Percentiles rank a stretch among this genome's conserved stretches.
phyloP scores from a whole-genome alignment of 2,888 invertebrate genomes.

The Apomyelois bistriatella region DNA sequence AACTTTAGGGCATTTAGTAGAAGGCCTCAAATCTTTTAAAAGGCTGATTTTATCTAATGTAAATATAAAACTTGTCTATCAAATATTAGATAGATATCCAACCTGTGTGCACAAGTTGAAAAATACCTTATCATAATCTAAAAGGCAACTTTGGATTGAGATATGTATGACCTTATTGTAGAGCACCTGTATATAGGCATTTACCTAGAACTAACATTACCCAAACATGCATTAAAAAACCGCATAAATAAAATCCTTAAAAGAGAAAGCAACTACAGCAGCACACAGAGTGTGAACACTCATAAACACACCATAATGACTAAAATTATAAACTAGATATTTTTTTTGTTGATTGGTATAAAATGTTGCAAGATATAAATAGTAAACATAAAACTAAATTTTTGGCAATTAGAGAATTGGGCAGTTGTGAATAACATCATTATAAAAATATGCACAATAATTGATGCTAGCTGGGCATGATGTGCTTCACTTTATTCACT shows the following conservation, averaged over 20 bases:
- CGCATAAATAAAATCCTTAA: slow-evolving; percentile 58
- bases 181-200: slow-evolving; percentile 73
- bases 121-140: slow-evolving; percentile 74
- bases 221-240: slow-evolving; percentile 65
- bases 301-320: slow-evolving; percentile 76
- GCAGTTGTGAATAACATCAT: slow-evolving; percentile 56
- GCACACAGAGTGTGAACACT: slow-evolving; percentile 66
- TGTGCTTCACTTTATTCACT: slow-evolving; percentile 28
- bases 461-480: slow-evolving; percentile 23
- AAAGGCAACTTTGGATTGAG: slow-evolving; percentile 78
- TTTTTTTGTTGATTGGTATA: slow-evolving; percentile 66
- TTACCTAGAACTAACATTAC: slow-evolving; percentile 59
- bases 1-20: slow-evolving; percentile 46
- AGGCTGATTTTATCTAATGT: slow-evolving; percentile 56
- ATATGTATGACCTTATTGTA: slow-evolving; percentile 73
- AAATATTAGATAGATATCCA: slow-evolving; percentile 65
- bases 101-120: slow-evolving; percentile 62
- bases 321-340: slow-evolving; percentile 75
- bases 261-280: slow-evolving; percentile 69
- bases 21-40: slow-evolving; percentile 53
- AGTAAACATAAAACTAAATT: slow-evolving; percentile 68
- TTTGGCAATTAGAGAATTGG: slow-evolving; percentile 78
- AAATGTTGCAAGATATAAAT: slow-evolving; percentile 57
- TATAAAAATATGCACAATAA: not conserved
- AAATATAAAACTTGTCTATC: slow-evolving; percentile 58